A percentile compares a stretch with the other conserved stretches of the same genome.
These are phyloP conservation scores for Nemotelus pantherinus DNA, from an alignment of 2,888 invertebrate species.

Conservation along the genomic window DNA sequence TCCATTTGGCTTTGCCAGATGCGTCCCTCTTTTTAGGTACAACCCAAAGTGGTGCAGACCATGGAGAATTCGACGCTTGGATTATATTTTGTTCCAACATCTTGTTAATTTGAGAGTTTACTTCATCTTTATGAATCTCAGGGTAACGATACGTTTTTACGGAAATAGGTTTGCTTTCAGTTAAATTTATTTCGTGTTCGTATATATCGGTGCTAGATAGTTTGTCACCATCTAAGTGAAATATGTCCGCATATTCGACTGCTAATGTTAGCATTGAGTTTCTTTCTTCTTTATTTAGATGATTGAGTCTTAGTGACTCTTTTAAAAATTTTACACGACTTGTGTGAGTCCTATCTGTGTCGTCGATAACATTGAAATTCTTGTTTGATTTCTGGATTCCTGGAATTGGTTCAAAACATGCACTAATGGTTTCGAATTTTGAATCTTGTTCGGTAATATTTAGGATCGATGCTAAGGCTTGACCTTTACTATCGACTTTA, in stretches of 20 bases:
- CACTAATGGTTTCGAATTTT: no score
- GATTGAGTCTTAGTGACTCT: constrained; percentile 41
- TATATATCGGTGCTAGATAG: constrained; percentile 54
- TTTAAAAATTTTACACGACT: neutral
- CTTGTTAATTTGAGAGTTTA: constrained; percentile 4
- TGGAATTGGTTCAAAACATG: no score
- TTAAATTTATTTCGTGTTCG: neutral
- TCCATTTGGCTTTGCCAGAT: no score
- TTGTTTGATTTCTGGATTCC: no score
- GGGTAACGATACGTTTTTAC: constrained; percentile 32
- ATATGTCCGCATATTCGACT: constrained; percentile 47
- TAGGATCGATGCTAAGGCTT: no score
- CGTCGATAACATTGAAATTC: no score
- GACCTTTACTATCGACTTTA: no score
- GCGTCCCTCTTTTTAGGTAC: no score
- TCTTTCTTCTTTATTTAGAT: constrained; percentile 56
- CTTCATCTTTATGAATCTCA: constrained; percentile 15
- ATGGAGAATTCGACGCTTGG: constrained; percentile 50
- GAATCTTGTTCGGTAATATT: no score
- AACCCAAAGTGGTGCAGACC: constrained; percentile 51
- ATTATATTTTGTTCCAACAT: constrained; percentile 50
- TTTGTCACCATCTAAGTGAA: constrained; percentile 55
- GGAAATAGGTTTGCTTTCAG: neutral
- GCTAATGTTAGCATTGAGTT: constrained; percentile 52
- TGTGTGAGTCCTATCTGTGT: no score